Conservation (phyloP, 2,888 invertebrate genomes). For the Panzeria rudis region DNA sequence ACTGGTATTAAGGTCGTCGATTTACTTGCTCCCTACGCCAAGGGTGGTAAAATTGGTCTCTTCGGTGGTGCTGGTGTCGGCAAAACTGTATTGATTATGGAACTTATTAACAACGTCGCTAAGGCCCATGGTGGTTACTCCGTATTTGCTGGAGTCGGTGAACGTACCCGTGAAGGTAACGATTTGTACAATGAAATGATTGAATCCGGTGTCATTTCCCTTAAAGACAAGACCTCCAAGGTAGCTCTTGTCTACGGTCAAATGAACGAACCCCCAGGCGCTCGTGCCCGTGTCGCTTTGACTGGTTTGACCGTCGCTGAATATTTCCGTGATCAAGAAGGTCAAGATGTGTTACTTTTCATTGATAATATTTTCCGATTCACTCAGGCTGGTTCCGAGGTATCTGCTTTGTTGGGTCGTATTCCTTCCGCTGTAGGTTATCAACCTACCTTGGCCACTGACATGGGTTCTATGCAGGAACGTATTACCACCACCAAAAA, state of each 20-base stretch:
- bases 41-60: conserved; percentile 96
- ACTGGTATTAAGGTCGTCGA: conserved; percentile 96
- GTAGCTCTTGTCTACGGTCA: conserved; percentile 94
- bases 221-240: conserved; percentile 94
- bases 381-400: conserved; percentile 94
- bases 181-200: conserved; percentile 98
- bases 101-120: conserved; percentile 96
- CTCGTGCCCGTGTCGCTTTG: conserved; percentile 95
- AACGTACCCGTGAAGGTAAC: conserved; percentile 96
- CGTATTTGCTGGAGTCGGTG: conserved; percentile 96
- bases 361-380: conserved; percentile 98
- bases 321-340: conserved; percentile 96
- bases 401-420: conserved; percentile 95
- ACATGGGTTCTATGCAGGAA: conserved; percentile 98
- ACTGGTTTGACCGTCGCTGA: conserved; percentile 96
- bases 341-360: conserved; percentile 96
- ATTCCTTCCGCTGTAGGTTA: conserved; percentile 97
- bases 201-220: conserved; percentile 94
- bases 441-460: conserved; percentile 96
- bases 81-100: conserved; percentile 97
- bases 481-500: conserved; percentile 97
- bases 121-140: conserved; percentile 98
- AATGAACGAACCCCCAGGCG: conserved; percentile 98
- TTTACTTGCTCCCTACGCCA: conserved; percentile 94
- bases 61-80: conserved; percentile 97